A percentile compares a stretch with the other conserved stretches of the same genome.
phyloP scores from a whole-genome alignment of 2,113 vertebrate genomes.

The Pavo muticus region DNA sequence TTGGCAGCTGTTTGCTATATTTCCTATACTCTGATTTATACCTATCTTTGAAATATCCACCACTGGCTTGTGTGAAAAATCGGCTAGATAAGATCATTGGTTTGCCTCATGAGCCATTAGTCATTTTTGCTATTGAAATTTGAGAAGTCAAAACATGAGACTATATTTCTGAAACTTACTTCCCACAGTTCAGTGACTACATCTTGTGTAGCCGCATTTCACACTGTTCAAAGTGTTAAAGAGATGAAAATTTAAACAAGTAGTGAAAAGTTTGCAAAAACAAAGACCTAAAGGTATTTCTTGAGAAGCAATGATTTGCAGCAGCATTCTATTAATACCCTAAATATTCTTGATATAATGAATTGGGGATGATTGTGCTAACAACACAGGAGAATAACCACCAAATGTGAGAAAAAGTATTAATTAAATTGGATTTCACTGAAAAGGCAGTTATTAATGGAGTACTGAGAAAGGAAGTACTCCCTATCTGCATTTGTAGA shows the following conservation, averaged over 20 bases:
- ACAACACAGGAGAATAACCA: neutral
- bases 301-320: neutral
- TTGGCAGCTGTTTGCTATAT: neutral
- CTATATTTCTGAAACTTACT: neutral
- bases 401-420: neutral
- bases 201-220: neutral
- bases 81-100: neutral
- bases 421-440: neutral
- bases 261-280: neutral
- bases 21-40: neutral
- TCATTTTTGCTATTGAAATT: neutral
- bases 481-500: neutral
- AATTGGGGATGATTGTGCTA: neutral
- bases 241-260: no score
- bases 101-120: neutral
- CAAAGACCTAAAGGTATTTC: neutral
- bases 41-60: neutral
- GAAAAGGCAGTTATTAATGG: neutral
- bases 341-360: neutral
- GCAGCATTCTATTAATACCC: neutral
- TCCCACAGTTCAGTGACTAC: neutral
- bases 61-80: neutral
- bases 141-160: neutral
- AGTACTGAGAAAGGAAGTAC: neutral
- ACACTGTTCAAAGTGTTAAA: no score